Evolutionary conservation across 2,888 invertebrate genomes (phyloP).

Genomic region (Drosophila colorata): DNA sequence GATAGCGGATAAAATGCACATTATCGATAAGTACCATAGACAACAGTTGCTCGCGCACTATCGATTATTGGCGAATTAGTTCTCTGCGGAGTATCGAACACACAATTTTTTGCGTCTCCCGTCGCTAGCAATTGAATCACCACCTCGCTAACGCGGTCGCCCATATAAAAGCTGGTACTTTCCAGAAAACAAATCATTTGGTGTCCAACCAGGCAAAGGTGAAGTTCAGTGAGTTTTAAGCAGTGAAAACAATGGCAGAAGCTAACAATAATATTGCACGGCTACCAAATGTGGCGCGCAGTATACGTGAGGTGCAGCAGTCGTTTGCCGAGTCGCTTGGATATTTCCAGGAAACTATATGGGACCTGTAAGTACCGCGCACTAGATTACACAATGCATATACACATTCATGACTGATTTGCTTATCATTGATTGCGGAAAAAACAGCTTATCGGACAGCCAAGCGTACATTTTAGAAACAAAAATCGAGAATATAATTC

Average conservation of each 20-base stretch:
- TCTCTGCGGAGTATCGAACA: conserved; percentile 21
- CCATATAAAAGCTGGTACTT: conserved; percentile 4
- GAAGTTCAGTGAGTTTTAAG: neutral
- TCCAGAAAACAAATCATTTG: neutral
- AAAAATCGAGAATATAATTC: conserved; percentile 70
- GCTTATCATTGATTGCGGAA: neutral
- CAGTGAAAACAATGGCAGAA: conserved; percentile 8
- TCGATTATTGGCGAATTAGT: conserved; percentile 1
- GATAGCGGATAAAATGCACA: neutral
- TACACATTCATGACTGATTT: neutral
- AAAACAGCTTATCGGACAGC: conserved; percentile 51
- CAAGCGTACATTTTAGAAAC: conserved; percentile 47
- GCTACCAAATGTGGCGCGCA: conserved; percentile 14
- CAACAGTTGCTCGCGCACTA: neutral
- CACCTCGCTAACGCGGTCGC: neutral
- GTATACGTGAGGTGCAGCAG: conserved; percentile 69
- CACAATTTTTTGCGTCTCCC: neutral
- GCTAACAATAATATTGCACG: neutral
- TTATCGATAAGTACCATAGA: conserved; percentile 2
- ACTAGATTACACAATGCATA: neutral
- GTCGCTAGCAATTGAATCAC: conserved; percentile 4
- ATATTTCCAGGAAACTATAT: conserved; percentile 63
- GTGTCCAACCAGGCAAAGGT: neutral
- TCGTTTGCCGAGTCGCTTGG: conserved; percentile 74
- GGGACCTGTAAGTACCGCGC: conserved; percentile 68